Evolutionary conservation across 2,888 invertebrate species (phyloP).

Genomic region (Drosophila koepferae): DNA sequence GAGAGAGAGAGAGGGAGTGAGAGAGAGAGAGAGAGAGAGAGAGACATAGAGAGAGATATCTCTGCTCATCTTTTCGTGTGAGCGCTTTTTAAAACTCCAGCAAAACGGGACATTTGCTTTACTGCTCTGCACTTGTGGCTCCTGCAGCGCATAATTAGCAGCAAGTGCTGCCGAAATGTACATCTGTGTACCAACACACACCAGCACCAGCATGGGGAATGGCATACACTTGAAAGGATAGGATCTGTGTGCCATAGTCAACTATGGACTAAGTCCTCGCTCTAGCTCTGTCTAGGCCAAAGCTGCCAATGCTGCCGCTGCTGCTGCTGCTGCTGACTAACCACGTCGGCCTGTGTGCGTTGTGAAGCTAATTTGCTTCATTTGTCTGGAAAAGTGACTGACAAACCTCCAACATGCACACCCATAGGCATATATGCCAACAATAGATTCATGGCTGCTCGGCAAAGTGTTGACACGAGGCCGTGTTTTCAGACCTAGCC

Average conservation of each 20-base stretch:
- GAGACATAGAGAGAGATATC: background rate
- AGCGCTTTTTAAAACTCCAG: slow-evolving; percentile 46
- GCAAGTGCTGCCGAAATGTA: slow-evolving; percentile 63
- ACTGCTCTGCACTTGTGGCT: slow-evolving; percentile 23
- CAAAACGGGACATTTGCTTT: slow-evolving; percentile 40
- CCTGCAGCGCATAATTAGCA: slow-evolving; percentile 63
- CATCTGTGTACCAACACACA: slow-evolving; percentile 22
- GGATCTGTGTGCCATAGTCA: slow-evolving; percentile 8
- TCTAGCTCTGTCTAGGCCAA: slow-evolving; percentile 15
- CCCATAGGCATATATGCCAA: slow-evolving; percentile 12
- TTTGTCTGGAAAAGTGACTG: slow-evolving; percentile 60
- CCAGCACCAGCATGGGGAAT: no score
- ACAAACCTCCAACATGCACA: slow-evolving; percentile 39
- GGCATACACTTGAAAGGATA: slow-evolving; percentile 9
- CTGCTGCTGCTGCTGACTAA: slow-evolving; percentile 14
- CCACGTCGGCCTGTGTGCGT: slow-evolving; percentile 48
- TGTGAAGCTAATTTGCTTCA: slow-evolving; percentile 78
- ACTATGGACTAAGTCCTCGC: slow-evolving; percentile 13
- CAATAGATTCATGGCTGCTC: slow-evolving; percentile 48
- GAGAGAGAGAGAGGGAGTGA: no score
- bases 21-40: no score
- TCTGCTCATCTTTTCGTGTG: slow-evolving; percentile 34
- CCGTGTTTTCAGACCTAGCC: slow-evolving; percentile 57
- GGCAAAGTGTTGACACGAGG: slow-evolving; percentile 72
- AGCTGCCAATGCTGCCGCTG: no score